phyloP scores from a whole-genome alignment of 2,113 vertebrate species.

The Euleptes europaea region DNA sequence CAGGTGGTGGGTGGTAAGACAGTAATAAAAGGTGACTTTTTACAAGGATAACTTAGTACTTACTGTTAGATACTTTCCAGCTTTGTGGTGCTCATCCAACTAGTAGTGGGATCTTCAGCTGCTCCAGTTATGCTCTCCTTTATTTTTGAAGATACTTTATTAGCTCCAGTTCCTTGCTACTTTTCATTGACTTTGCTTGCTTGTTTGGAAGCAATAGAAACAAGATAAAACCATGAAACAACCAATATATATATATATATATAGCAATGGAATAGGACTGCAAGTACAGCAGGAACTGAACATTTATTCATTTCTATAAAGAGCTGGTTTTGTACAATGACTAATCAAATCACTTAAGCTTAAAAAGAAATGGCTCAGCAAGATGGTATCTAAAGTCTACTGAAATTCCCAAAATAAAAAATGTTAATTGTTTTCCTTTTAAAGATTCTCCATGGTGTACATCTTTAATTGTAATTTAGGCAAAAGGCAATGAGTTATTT shows the following conservation, averaged over 20 bases:
- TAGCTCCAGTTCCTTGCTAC: no score
- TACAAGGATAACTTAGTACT: neutral
- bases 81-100: neutral
- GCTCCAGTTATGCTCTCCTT: neutral
- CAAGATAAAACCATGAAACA: neutral
- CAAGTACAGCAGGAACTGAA: neutral
- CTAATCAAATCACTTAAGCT: no score
- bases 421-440: no score
- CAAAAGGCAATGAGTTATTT: neutral
- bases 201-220: neutral
- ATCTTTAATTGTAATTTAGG: conserved; percentile 29
- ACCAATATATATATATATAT: neutral
- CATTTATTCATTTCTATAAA: neutral
- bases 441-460: neutral
- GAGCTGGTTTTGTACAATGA: neutral
- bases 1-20: neutral
- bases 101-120: no score
- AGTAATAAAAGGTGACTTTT: neutral
- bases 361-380: no score
- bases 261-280: neutral
- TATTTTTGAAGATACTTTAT: neutral
- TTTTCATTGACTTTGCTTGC: neutral
- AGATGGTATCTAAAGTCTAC: no score
- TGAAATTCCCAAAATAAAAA: no score
- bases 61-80: neutral